Evolutionary conservation across 2,113 vertebrate genomes (phyloP).

Genomic region (Pseudorasbora parva): DNA sequence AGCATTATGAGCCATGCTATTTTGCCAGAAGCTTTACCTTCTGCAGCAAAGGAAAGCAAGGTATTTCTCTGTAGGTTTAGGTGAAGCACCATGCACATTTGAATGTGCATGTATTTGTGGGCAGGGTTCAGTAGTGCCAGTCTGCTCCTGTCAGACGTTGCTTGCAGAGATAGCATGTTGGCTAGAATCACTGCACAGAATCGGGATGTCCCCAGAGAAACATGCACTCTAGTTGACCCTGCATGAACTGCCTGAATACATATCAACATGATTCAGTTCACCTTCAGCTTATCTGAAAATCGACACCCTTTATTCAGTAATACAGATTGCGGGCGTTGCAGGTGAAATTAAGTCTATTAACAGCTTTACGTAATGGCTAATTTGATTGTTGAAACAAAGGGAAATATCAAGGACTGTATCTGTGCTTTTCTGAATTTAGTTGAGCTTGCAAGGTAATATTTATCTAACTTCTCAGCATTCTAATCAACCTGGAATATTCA

Average conservation of each 20-base stretch:
- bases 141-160: conserved; percentile 55
- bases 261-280: conserved; percentile 27
- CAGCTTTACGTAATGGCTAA: background rate
- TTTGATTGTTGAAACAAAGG: background rate
- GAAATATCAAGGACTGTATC: background rate
- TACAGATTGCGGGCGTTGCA: conserved; percentile 19
- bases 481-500: conserved; percentile 11
- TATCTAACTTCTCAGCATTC: background rate
- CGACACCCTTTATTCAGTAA: background rate
- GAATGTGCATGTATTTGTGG: conserved; percentile 60
- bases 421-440: background rate
- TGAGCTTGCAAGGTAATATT: background rate
- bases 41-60: background rate
- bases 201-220: conserved; percentile 50
- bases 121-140: conserved; percentile 66
- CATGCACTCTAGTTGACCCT: conserved; percentile 53
- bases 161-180: conserved; percentile 67
- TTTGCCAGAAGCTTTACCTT: background rate
- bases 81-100: conserved; percentile 54
- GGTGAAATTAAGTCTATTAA: conserved; percentile 17
- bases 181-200: conserved; percentile 52
- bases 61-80: conserved; percentile 52
- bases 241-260: conserved; percentile 47
- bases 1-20: background rate
- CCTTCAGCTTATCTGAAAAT: conserved; percentile 26